Conservation (phyloP, 1,140 invertebrate species). For the Saccostrea echinata region DNA sequence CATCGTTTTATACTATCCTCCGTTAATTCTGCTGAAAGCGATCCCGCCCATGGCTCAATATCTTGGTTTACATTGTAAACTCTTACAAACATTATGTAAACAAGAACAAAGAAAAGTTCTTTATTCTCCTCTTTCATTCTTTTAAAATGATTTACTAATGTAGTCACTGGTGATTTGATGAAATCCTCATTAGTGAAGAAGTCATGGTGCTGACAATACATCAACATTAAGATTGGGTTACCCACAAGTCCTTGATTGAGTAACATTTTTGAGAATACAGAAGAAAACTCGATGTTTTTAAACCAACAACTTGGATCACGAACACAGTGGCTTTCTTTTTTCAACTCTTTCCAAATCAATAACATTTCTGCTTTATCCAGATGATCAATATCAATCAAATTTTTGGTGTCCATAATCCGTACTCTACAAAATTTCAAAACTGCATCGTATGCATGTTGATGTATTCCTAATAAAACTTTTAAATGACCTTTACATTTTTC, state of each 20-base stretch:
- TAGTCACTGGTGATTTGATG: not conserved
- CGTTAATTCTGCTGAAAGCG: not conserved
- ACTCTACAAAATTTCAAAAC: not conserved
- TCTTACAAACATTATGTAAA: not conserved
- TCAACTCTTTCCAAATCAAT: slow-evolving; percentile 14
- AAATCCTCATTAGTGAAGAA: not conserved
- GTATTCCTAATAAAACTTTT: not conserved
- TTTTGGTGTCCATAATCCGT: not conserved
- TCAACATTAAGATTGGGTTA: not conserved
- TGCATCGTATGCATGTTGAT: not conserved
- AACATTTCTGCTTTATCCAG: not conserved
- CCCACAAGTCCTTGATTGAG: not conserved
- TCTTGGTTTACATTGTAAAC: not conserved
- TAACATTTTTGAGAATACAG: not conserved
- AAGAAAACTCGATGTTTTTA: not conserved
- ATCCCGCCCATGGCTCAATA: not conserved
- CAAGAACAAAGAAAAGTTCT: not conserved
- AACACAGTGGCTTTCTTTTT: not conserved
- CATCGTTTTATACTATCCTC: not conserved
- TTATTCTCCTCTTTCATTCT: not conserved
- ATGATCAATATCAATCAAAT: not conserved
- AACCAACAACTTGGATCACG: not conserved
- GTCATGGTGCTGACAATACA: not conserved
- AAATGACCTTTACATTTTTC: not conserved
- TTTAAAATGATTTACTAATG: not conserved